Base-by-base conservation (phyloP, 2,797 vertebrate species). In the Antrozous pallidus region DNA sequence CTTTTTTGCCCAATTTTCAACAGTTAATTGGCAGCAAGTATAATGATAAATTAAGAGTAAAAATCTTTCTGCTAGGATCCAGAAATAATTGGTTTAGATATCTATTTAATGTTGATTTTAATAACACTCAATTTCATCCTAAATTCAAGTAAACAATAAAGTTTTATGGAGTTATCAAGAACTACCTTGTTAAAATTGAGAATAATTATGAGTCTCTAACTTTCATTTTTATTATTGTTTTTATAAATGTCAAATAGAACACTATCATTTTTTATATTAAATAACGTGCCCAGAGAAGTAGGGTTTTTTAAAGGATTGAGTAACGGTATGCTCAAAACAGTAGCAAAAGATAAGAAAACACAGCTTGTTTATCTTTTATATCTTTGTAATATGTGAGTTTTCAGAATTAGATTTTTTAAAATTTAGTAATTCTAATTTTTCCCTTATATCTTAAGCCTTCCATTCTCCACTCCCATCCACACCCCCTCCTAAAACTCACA, bases 351-450 rank as follows among this genome's bases (percentile, higher is more conserved):
- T 45, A 31, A 84, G 14, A 67, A 49, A 86, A 63, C 7, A 93
- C 42, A 69, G 58, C 24, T 42, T 54, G 6, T 63, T 82, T 38
- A 49, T 49, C 58, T 83, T 20, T 54, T 87, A 26, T 22, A 8
- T 88, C 58, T 83, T 90, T 42, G 4, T 11, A 80, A 31, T 63
- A 20, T 36, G 5, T n/a, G 71, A 49, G 1, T 31, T 91, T 90
- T 84, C 3, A 80, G 56, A 75, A 69, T 82, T 90, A 94, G 95
- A 77, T 63, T 56, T 31, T 73, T 67, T 96, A 70, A 95, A 70
- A 95, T 94, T 95, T 95, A 95, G 80, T 92, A 81, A 95, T 96
- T 97, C 96, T 96, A n/a, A 78, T 36, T 84, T 96, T 96, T 96
- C 69, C 90, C 28, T 97, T 95, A 78, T 96, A 78, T 88, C 51